Evolutionary conservation across 2,888 invertebrate species (phyloP).

Genomic region (Thelaira solivaga): DNA sequence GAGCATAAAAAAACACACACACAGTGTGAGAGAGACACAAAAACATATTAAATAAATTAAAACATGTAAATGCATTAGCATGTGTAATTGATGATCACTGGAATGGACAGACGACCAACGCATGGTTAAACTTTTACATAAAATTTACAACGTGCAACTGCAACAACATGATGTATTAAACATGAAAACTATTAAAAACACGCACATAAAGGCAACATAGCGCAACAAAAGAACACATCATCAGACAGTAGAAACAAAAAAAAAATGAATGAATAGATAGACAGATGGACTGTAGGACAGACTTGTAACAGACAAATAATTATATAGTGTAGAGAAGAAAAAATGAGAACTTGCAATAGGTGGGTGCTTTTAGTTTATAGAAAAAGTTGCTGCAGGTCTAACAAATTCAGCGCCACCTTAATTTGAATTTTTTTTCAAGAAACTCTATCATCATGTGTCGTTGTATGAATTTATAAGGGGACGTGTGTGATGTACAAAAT

Average conservation of each 20-base stretch:
- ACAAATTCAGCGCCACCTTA: not conserved
- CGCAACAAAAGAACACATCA: constrained; percentile 50
- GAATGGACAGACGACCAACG: constrained; percentile 51
- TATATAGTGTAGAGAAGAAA: not conserved
- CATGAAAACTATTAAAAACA: constrained; percentile 60
- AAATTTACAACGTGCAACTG: constrained; percentile 32
- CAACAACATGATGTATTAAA: constrained; percentile 36
- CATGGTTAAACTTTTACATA: constrained; percentile 49
- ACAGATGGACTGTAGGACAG: constrained; percentile 1
- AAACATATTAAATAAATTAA: constrained; percentile 44
- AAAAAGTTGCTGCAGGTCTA: not conserved
- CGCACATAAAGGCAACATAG: constrained; percentile 61
- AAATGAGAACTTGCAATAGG: not conserved
- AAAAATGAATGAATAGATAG: not conserved
- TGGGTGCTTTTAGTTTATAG: not conserved
- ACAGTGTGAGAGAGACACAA: no score
- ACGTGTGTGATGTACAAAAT: not conserved
- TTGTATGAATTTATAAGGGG: no score
- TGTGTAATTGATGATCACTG: constrained; percentile 72
- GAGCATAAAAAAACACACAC: constrained; percentile 5
- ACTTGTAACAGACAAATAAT: constrained; percentile 26
- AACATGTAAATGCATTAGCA: constrained; percentile 66
- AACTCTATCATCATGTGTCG: no score
- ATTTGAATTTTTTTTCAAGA: no score
- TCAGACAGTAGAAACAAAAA: constrained; percentile 13